Evolutionary conservation across 2,797 vertebrate species (phyloP).

Genomic region (Yasuhikotakia modesta): DNA sequence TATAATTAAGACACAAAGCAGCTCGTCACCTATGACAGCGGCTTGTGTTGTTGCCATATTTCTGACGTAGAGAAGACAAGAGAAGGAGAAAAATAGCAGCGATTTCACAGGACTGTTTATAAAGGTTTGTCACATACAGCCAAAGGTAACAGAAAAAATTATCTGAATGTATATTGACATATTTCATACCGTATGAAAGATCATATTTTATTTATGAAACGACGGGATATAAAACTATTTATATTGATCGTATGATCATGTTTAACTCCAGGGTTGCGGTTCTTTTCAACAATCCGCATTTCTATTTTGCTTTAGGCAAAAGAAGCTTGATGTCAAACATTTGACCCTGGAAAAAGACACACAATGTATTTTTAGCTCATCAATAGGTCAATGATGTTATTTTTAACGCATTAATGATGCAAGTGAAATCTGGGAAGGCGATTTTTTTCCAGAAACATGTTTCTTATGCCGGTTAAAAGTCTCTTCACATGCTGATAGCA

Average conservation of each 20-base stretch:
- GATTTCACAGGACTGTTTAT: not conserved
- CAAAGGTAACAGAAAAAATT: no score
- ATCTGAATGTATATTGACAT: not conserved
- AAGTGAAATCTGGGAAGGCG: no score
- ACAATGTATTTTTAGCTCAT: conserved; percentile 57
- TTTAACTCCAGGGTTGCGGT: not conserved
- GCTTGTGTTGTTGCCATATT: conserved; percentile 17
- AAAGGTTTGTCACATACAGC: not conserved
- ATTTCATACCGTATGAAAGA: conserved; percentile 12
- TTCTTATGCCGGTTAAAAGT: no score
- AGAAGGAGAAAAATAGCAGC: not conserved
- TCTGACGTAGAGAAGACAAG: not conserved
- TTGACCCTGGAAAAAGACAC: conserved; percentile 50
- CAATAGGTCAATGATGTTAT: conserved; percentile 56
- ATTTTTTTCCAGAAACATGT: no score
- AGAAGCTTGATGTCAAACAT: conserved; percentile 14
- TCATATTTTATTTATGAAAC: conserved; percentile 18
- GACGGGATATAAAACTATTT: not conserved
- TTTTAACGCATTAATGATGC: not conserved
- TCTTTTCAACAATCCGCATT: not conserved
- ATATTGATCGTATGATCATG: not conserved
- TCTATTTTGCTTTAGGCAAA: conserved; percentile 1
- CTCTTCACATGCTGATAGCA: no score
- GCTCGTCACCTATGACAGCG: conserved; percentile 41
- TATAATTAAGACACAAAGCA: conserved; percentile 42